These are phyloP conservation scores for Pheucticus melanocephalus DNA, from an alignment of 2,113 vertebrate species.

Conservation along the genomic window DNA sequence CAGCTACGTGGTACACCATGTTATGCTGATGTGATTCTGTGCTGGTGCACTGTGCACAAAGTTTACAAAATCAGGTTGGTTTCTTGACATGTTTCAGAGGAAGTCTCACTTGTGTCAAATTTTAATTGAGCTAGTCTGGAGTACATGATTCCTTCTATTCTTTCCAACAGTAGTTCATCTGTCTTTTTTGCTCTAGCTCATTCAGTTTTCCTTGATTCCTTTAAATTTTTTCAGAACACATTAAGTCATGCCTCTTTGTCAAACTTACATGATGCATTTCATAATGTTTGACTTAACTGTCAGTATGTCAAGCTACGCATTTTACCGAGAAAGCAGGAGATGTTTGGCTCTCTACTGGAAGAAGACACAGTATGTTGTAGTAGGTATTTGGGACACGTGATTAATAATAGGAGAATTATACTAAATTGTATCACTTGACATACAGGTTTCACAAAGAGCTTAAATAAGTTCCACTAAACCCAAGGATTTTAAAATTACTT, in stretches of 20 bases:
- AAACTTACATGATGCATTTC: conserved; percentile 41
- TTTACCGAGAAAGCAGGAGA: conserved; percentile 21
- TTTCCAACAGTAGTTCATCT: not conserved
- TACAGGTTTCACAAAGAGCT: conserved; percentile 20
- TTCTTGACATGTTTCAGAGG: not conserved
- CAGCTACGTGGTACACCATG: fast-evolving
- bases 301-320: conserved; percentile 29
- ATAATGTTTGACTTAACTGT: conserved; percentile 36
- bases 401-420: conserved; percentile 16
- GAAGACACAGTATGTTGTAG: not conserved
- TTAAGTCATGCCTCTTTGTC: conserved; percentile 39
- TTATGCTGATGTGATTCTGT: not conserved
- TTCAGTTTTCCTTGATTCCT: not conserved
- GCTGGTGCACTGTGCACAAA: fast-evolving
- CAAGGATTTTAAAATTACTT: conserved; percentile 12
- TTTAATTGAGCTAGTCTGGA: not conserved
- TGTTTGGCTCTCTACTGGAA: conserved; percentile 12
- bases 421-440: not conserved
- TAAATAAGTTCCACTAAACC: conserved; percentile 21
- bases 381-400: conserved; percentile 12
- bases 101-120: not conserved
- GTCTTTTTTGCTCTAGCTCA: not conserved
- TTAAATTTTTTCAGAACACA: not conserved
- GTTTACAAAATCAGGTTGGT: not conserved
- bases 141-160: not conserved